Evolutionary conservation across 2,797 vertebrate genomes (phyloP), one percentile per base, ranked within the genome.

Genomic region (Chelon auratus): DNA sequence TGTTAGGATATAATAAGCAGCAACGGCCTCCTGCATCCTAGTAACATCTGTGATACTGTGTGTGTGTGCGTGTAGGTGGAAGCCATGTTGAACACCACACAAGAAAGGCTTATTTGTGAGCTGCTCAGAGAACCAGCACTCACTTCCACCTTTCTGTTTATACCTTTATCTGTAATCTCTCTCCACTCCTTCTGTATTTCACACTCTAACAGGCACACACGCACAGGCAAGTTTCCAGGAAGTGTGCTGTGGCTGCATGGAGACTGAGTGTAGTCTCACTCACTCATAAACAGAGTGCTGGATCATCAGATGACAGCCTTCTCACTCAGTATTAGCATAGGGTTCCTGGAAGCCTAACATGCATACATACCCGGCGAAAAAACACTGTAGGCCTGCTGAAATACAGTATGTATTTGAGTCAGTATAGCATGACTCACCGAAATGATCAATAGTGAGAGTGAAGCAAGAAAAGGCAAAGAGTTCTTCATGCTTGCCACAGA

Each of bases 11-110:
- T 92, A 92, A 92, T 92, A 90, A 88, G 89, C 86, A 87, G 80
- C 81, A 90, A 87, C 90, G 86, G 89, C 85, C 88, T 88, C 77
- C 75, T 75, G 89, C 92, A 87, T 93, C 93, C 85, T 92, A 91
- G 91, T 93, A 93, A 93, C 91, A 90, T 91, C 80, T 92, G 75
- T 79, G 84, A 84, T 75, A 53, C 40, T 2, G 45, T 57, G 39
- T 40, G 20, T 48, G 22, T 3, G 33, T 47, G 52, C 50, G 57
- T 1, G 45, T 22, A 39, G 42, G 71, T 33, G 50, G 72, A 86
- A 91, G 72, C 85, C 64, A 33, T 8, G 45, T 13, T 39, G 58
- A 61, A 65, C 45, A 5, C 15, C 20, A 22, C 66, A 82, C 72
- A 77, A 75, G 68, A 83, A 76, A 75, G 72, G 58, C 68, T 72